Conservation (phyloP, 2,888 invertebrate genomes). For the Erannis defoliaria region DNA sequence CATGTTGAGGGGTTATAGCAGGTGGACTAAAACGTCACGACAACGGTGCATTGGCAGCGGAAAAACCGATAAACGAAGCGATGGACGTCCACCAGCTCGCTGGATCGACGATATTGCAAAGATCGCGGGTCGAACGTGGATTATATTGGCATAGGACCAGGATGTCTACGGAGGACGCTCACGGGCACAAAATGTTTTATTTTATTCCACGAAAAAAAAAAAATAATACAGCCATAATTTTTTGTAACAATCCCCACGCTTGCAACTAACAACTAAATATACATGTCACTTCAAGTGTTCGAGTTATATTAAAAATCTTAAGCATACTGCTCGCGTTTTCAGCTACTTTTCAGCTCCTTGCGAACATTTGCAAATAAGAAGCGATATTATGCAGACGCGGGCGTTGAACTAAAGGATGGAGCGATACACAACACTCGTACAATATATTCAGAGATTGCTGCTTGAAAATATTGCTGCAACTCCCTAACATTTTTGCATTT, state of each 20-base stretch:
- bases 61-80: no score
- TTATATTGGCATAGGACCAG: no score
- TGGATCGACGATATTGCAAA: no score
- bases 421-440: constrained; percentile 10
- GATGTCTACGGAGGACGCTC: no score
- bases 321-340: constrained; percentile 14
- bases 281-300: constrained; percentile 15
- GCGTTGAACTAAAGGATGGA: constrained; percentile 17
- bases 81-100: no score
- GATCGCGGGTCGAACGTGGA: no score
- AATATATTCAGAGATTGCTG: not conserved
- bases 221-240: not conserved
- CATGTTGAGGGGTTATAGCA: no score
- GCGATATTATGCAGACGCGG: constrained; percentile 29
- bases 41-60: no score
- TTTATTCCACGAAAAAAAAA: no score
- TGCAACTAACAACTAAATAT: constrained; percentile 14
- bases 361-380: constrained; percentile 26
- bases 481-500: no score
- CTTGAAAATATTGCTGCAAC: not conserved
- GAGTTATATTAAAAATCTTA: constrained; percentile 29
- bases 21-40: no score
- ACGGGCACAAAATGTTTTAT: no score
- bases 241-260: not conserved
- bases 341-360: constrained; percentile 22